Conservation (phyloP, 2,113 vertebrate genomes). For the Xiphias gladius region DNA sequence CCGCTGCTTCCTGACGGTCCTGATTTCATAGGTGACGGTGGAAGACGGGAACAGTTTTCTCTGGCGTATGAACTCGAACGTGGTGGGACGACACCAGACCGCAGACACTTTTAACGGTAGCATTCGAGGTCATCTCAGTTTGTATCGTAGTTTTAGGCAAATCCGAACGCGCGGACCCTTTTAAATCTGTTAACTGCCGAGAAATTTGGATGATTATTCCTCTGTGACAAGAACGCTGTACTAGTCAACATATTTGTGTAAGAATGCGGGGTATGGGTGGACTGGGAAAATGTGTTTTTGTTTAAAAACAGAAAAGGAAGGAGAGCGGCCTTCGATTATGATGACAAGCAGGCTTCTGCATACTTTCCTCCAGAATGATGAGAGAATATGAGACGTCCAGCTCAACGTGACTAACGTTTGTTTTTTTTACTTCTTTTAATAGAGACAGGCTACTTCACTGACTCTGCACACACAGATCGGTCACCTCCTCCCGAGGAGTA, state of each 20-base stretch:
- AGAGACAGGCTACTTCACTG: not conserved
- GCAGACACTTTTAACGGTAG: too few species aligned
- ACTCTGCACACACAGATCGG: not conserved
- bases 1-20: not conserved
- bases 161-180: too few species aligned
- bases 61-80: not conserved
- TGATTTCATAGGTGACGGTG: not conserved
- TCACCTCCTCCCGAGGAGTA: not conserved
- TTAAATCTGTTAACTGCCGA: too few species aligned
- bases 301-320: not conserved
- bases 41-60: not conserved
- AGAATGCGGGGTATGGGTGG: not conserved
- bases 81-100: not conserved
- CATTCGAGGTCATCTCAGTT: too few species aligned
- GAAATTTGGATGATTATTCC: too few species aligned
- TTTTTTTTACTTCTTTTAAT: not conserved
- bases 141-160: too few species aligned
- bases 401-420: not conserved
- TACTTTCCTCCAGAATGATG: too few species aligned
- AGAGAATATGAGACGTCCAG: not conserved
- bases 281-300: not conserved
- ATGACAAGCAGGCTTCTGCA: too few species aligned
- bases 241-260: not conserved
- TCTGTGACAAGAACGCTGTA: not conserved
- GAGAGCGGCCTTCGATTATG: too few species aligned